Percentiles rank a stretch among this genome's conserved stretches.
phyloP scores from a whole-genome alignment of 2,888 invertebrate species.

The Nephrocerus scutellatus region DNA sequence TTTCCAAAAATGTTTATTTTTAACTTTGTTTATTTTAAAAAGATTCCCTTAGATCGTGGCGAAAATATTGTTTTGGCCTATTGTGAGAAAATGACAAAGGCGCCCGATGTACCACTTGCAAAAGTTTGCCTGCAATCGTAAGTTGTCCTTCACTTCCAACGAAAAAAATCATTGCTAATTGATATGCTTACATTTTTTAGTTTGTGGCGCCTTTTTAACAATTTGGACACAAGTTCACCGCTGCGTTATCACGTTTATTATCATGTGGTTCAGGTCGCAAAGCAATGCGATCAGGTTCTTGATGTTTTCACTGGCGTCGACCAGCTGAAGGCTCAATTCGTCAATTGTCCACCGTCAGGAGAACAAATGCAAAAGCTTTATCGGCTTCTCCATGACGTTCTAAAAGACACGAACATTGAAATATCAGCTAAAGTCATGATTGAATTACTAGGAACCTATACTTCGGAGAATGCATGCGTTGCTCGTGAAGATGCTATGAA shows the following conservation, averaged over 20 bases:
- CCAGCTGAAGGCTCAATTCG: constrained; percentile 73
- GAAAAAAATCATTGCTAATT: not conserved
- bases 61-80: constrained; percentile 85
- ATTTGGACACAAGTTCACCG: constrained; percentile 74
- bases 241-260: constrained; percentile 90
- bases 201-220: constrained; percentile 87
- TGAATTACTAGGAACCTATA: constrained; percentile 91
- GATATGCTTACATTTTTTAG: constrained; percentile 45
- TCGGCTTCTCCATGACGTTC: constrained; percentile 79
- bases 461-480: constrained; percentile 92
- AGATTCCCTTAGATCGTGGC: constrained; percentile 79
- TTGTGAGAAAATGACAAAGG: constrained; percentile 86
- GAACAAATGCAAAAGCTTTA: constrained; percentile 89
- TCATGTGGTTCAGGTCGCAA: constrained; percentile 81
- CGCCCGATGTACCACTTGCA: constrained; percentile 72
- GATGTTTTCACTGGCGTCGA: constrained; percentile 81
- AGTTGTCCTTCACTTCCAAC: not conserved
- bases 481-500: constrained; percentile 95
- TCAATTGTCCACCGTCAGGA: constrained; percentile 70
- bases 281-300: constrained; percentile 76
- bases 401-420: constrained; percentile 81
- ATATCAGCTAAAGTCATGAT: constrained; percentile 95
- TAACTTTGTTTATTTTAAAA: constrained; percentile 4
- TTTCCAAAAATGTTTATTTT: constrained; percentile 2
- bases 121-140: constrained; percentile 78